These are phyloP conservation scores for Zaprionus obscuricornis DNA, from an alignment of 2,888 invertebrate species.

Conservation along the genomic window DNA sequence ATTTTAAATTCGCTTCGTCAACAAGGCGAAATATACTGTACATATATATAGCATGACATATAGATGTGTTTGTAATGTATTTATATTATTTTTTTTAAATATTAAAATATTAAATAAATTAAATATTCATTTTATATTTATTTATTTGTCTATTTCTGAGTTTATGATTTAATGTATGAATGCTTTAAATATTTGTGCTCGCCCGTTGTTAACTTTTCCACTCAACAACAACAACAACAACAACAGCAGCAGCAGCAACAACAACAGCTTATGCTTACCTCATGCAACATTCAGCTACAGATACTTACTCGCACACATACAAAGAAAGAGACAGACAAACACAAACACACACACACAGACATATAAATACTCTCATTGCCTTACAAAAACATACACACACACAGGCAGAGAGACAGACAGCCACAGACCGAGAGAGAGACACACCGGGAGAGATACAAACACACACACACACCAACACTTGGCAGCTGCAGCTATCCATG, in stretches of 20 bases:
- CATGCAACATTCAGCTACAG: slow-evolving; percentile 68
- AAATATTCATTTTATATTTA: too few species aligned
- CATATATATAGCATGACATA: too few species aligned
- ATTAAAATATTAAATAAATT: too few species aligned
- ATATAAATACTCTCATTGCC: slow-evolving; percentile 12
- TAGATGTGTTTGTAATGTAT: too few species aligned
- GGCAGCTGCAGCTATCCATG: slow-evolving; percentile 67
- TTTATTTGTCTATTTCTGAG: too few species aligned
- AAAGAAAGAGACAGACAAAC: slow-evolving; percentile 15
- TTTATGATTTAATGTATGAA: slow-evolving; percentile 32
- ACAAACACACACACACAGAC: slow-evolving; percentile 13
- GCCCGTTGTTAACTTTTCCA: slow-evolving; percentile 53
- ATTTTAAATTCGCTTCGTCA: background rate
- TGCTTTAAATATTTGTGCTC: slow-evolving; percentile 22
- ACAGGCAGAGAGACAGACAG: slow-evolving; percentile 2
- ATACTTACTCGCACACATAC: slow-evolving; percentile 36
- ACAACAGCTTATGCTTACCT: slow-evolving; percentile 68
- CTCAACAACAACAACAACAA: slow-evolving; percentile 42
- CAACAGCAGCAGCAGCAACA: slow-evolving; percentile 20
- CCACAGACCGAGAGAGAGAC: background rate
- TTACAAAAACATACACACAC: slow-evolving; percentile 15
- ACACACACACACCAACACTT: slow-evolving; percentile 22
- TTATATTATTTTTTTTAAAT: too few species aligned
- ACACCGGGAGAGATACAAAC: slow-evolving; percentile 4
- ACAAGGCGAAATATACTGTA: background rate